phyloP scores from a whole-genome alignment of 2,888 invertebrate species.

The Meiosimyza platycephala region DNA sequence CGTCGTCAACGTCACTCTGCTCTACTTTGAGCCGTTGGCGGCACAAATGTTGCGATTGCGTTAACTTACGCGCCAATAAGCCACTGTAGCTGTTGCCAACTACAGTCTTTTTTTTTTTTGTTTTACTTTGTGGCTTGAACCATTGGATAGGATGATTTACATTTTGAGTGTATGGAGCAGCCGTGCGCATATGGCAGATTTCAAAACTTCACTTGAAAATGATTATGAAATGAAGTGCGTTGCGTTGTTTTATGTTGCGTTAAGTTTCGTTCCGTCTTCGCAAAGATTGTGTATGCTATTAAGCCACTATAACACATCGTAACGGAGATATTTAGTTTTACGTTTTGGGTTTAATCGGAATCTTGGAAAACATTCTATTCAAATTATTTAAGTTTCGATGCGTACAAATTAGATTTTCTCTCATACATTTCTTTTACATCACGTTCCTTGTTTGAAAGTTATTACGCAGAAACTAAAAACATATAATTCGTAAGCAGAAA shows the following conservation, averaged over 20 bases:
- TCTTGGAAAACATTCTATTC: no score
- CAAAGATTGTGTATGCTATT: no score
- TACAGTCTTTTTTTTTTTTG: conserved; percentile 9
- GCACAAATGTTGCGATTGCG: not conserved
- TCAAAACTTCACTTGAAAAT: conserved; percentile 14
- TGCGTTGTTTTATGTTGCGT: conserved; percentile 2
- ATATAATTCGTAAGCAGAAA: no score
- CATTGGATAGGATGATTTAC: conserved; percentile 15
- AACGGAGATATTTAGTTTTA: no score
- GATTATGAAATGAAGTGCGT: conserved; percentile 17
- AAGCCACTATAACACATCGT: no score
- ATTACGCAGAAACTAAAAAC: no score
- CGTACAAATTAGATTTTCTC: no score
- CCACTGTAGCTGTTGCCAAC: conserved; percentile 13
- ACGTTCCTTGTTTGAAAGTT: no score
- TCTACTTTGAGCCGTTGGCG: not conserved
- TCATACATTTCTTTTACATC: no score
- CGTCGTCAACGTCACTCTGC: conserved; percentile 6
- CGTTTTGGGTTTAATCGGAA: no score
- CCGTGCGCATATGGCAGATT: conserved; percentile 9
- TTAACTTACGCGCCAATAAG: conserved; percentile 12
- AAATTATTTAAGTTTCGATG: no score
- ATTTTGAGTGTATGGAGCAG: conserved; percentile 6
- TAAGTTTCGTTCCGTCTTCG: conserved; percentile 14
- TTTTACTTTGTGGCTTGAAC: not conserved